Conservation (phyloP, 2,797 vertebrate species). For the Alauda arvensis region DNA sequence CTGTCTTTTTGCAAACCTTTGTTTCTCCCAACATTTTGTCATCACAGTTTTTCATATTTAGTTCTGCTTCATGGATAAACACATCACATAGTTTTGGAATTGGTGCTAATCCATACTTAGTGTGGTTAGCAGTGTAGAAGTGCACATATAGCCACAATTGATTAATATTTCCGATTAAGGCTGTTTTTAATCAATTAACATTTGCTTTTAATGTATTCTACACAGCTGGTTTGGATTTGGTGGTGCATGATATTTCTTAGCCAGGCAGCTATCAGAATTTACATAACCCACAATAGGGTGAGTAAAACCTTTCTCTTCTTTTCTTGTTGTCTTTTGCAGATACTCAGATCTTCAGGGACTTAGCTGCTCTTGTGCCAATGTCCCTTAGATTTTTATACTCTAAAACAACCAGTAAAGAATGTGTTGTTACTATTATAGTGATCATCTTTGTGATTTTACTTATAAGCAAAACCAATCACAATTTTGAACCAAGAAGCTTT, state of each 20-base stretch:
- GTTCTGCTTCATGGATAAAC: background rate
- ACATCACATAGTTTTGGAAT: background rate
- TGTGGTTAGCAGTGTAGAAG: background rate
- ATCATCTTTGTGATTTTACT: background rate
- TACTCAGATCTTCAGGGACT: background rate
- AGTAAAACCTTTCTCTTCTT: background rate
- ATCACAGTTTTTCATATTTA: background rate
- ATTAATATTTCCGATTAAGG: background rate
- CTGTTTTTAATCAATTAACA: background rate
- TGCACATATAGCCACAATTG: background rate
- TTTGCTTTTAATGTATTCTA: background rate
- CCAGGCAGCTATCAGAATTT: background rate
- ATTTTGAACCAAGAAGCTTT: background rate
- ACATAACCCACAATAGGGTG: background rate
- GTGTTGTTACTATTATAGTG: background rate
- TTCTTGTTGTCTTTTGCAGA: background rate
- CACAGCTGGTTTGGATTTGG: background rate
- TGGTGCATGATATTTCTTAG: background rate
- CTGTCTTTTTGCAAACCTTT: background rate
- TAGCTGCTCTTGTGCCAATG: background rate
- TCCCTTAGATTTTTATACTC: background rate
- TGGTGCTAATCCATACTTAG: background rate
- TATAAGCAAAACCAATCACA: background rate
- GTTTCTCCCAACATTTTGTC: background rate
- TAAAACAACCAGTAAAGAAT: background rate